A percentile compares a stretch with the other conserved stretches of the same genome.
Conservation (phyloP, 2,888 invertebrate species). For the Diplolepis rosae region DNA sequence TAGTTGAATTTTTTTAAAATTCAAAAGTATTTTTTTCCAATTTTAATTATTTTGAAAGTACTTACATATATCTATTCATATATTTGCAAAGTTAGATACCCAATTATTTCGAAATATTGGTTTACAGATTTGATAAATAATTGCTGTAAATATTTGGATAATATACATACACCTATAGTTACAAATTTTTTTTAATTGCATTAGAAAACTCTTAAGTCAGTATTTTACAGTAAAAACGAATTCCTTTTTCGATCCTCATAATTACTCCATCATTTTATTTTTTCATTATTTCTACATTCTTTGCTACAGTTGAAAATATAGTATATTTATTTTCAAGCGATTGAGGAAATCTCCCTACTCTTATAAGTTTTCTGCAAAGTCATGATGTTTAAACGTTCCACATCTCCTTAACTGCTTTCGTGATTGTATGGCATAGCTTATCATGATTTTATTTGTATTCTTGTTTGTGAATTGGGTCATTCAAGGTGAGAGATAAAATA, state of each 20-base stretch:
- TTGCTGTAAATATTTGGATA: no score
- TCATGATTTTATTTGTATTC: slow-evolving; percentile 16
- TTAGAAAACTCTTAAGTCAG: background rate
- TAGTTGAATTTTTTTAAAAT: no score
- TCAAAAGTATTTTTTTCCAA: no score
- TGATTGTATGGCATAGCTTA: background rate
- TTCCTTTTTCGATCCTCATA: background rate
- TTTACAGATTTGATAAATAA: no score
- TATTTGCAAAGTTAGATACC: no score
- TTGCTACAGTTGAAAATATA: background rate
- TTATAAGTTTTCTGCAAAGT: slow-evolving; percentile 6
- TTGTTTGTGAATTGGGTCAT: background rate
- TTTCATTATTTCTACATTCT: background rate
- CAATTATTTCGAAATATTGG: no score
- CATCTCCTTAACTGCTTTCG: background rate
- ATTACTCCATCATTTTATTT: slow-evolving; percentile 9
- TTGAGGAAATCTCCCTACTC: slow-evolving; percentile 11
- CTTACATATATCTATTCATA: no score
- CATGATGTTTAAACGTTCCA: slow-evolving; percentile 12
- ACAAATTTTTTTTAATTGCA: no score
- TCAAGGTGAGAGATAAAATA: background rate
- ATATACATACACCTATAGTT: no score
- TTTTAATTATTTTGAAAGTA: no score
- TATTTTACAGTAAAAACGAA: background rate
- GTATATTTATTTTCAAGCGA: slow-evolving; percentile 1